Evolutionary conservation across 1,140 invertebrate genomes (phyloP).

Genomic region (Lineus longissimus): DNA sequence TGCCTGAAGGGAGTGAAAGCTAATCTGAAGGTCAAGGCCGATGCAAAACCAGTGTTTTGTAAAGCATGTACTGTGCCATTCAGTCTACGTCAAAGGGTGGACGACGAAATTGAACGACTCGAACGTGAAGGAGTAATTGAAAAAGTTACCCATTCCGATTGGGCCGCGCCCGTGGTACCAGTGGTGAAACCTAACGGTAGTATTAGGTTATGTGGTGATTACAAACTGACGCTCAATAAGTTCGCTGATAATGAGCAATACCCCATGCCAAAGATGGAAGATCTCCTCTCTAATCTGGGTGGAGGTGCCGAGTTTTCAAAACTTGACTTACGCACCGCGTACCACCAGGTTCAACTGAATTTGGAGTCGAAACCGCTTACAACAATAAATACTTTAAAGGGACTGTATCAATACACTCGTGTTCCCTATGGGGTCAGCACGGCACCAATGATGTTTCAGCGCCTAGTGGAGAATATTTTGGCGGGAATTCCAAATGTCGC

Average conservation of each 20-base stretch:
- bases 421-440: constrained; percentile 6
- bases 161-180: constrained; percentile 57
- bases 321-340: background rate
- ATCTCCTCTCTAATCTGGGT: background rate
- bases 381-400: constrained; percentile 14
- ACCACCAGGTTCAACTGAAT: background rate
- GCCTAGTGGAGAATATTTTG: constrained; percentile 10
- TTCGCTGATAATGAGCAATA: constrained; percentile 15
- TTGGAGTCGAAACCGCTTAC: background rate
- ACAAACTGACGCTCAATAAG: constrained; percentile 35
- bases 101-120: constrained; percentile 46
- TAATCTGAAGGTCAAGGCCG: background rate
- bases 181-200: constrained; percentile 53
- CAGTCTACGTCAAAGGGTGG: constrained; percentile 44
- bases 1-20: background rate
- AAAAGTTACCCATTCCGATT: constrained; percentile 50
- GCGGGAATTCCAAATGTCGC: constrained; percentile 7
- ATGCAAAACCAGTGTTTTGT: background rate
- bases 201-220: constrained; percentile 57
- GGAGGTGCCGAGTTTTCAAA: background rate
- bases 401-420: constrained; percentile 10
- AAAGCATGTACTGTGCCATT: constrained; percentile 41
- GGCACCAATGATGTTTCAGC: constrained; percentile 15
- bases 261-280: constrained; percentile 21
- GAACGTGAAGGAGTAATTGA: constrained; percentile 42